Conservation (phyloP, 2,888 invertebrate genomes). For the Drosophila aldrichi region DNA sequence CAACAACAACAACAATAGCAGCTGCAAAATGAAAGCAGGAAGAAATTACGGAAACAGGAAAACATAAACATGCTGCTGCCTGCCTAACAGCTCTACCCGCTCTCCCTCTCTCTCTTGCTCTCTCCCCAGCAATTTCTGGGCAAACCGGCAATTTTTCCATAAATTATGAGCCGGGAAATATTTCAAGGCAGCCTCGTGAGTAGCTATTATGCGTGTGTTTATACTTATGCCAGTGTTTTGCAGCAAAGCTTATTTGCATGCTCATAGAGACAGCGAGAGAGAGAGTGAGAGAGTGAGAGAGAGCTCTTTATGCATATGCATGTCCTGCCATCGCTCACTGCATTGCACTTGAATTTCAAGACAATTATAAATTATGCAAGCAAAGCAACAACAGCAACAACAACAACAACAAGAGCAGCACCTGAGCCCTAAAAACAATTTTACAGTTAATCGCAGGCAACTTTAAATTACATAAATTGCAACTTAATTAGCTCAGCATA, state of each 20-base stretch:
- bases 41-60: constrained; percentile 80
- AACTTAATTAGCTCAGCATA: constrained; percentile 1
- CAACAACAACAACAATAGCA: constrained; percentile 26
- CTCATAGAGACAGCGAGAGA: constrained; percentile 7
- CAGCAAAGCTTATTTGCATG: constrained; percentile 50
- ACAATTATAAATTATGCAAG: constrained; percentile 44
- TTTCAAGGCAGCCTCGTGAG: constrained; percentile 71
- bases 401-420: too few species aligned
- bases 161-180: constrained; percentile 71
- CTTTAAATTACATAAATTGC: constrained; percentile 4
- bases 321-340: constrained; percentile 36
- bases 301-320: constrained; percentile 67
- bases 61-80: constrained; percentile 73
- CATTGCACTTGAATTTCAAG: constrained; percentile 59
- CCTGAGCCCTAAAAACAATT: background rate
- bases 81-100: constrained; percentile 39
- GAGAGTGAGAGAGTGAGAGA: background rate
- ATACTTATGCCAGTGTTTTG: constrained; percentile 18
- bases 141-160: constrained; percentile 65
- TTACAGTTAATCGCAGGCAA: background rate
- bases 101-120: background rate
- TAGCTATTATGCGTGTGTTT: constrained; percentile 61
- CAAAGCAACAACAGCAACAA: background rate
- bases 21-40: constrained; percentile 66
- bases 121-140: background rate